These are phyloP conservation scores for Apus apus DNA, from an alignment of 2,113 vertebrate species.

Conservation along the genomic window DNA sequence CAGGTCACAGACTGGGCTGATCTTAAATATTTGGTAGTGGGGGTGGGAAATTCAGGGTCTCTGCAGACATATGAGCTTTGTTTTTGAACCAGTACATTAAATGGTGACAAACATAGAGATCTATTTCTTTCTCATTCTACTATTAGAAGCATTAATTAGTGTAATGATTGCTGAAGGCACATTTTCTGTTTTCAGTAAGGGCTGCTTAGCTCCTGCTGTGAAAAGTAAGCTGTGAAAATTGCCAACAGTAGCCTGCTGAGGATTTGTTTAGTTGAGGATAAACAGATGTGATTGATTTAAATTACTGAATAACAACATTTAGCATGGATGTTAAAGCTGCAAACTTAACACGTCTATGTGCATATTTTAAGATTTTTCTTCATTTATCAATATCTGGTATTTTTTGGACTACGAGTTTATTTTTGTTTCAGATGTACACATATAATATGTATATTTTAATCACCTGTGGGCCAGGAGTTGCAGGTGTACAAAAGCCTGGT, in stretches of 20 bases:
- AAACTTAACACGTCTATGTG: not conserved
- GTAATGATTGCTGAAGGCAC: not conserved
- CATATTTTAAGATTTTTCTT: not conserved
- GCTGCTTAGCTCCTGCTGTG: not conserved
- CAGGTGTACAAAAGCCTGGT: not conserved
- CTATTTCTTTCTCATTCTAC: not conserved
- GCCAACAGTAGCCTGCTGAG: not conserved
- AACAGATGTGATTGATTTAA: not conserved
- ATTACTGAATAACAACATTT: not conserved
- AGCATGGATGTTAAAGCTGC: not conserved
- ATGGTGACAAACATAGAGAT: not conserved
- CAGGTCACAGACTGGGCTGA: conserved; percentile 47
- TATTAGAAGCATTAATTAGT: not conserved
- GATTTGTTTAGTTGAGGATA: not conserved
- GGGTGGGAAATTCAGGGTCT: conserved; percentile 6
- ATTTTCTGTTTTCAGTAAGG: not conserved
- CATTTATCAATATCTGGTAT: not conserved
- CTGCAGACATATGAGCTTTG: conserved; percentile 17
- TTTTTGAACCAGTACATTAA: not conserved
- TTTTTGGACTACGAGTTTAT: not conserved
- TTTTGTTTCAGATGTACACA: not conserved
- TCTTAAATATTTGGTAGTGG: conserved; percentile 58
- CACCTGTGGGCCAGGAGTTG: not conserved
- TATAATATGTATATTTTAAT: not conserved
- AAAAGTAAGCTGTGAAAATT: not conserved